A percentile compares a stretch with the other conserved stretches of the same genome.
phyloP scores from a whole-genome alignment of 2,797 vertebrate genomes.

The Steatocranus sp. region DNA sequence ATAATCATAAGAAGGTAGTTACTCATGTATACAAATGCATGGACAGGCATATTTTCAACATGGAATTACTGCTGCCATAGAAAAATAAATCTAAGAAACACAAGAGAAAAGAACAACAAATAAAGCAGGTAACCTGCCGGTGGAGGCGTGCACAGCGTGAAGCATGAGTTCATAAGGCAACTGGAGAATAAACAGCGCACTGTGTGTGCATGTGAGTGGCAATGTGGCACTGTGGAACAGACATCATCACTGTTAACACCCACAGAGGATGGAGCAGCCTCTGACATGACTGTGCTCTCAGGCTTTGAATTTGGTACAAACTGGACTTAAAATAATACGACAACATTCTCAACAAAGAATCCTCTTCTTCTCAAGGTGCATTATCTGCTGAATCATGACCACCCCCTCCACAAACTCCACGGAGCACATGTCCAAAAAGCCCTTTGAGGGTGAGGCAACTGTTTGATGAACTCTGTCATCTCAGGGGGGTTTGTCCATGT shows the following conservation, averaged over 20 bases:
- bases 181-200: slow-evolving; percentile 24
- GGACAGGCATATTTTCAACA: slow-evolving; percentile 31
- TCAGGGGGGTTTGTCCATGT: background rate
- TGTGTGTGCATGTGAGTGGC: background rate
- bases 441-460: slow-evolving; percentile 9
- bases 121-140: slow-evolving; percentile 9
- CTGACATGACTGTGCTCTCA: background rate
- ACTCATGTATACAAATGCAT: slow-evolving; percentile 34
- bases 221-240: slow-evolving; percentile 40
- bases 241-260: background rate
- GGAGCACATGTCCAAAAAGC: slow-evolving; percentile 11
- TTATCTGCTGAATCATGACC: slow-evolving; percentile 10
- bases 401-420: background rate
- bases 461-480: background rate
- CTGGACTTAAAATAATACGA: slow-evolving; percentile 1
- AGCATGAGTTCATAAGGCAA: slow-evolving; percentile 56
- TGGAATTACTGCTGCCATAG: slow-evolving; percentile 28
- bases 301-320: slow-evolving; percentile 47
- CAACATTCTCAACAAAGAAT: background rate
- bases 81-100: slow-evolving; percentile 55
- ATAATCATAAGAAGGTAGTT: slow-evolving; percentile 36
- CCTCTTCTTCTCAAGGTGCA: slow-evolving; percentile 52
- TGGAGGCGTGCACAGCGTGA: slow-evolving; percentile 25
- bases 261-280: background rate
- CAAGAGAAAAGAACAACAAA: background rate